Evolutionary conservation across 2,888 invertebrate genomes (phyloP), one percentile per base, ranked within the genome.

Genomic region (Cylindroiulus punctatus): DNA sequence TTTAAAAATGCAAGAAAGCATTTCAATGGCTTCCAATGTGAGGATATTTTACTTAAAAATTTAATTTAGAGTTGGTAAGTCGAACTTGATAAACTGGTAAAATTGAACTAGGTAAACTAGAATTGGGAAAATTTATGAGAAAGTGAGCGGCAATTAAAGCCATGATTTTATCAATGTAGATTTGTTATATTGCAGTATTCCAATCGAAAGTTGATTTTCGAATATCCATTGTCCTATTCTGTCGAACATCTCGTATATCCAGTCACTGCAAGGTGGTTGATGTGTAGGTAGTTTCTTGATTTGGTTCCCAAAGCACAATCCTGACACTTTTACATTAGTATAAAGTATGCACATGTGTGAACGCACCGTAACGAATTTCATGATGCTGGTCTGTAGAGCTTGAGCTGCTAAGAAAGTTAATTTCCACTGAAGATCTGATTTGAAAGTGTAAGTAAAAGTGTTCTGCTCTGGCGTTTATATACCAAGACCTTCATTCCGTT

Each of bases 391-490:
- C 83, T 40, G 44, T n/a, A 22, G 83, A 83, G 0, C 26, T 10
- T 1, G 26, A 0, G 22, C 26, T 30, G 26, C 30, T 76, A 30
- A 3, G 76, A 76, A 76, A 76, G 30, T 30, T 3, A 76, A 76
- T 26, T 76, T 76, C 40, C 82, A 40, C 22, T 4, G 40, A 83
- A 83, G 44, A 22, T 83, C 14, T 3, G 42, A 83, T 42, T 83
- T 83, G 83, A 83, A 76, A 83, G 40, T 83, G 83, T 83, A 44
- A 83, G 83, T 83, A 44, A 83, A 83, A 83, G 83, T 83, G n/a
- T 42, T 83, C 83, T 44, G 40, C 10, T 42, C 83, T n/a, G 40
- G 83, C 83, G 44, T 83, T 83, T 83, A 83, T 83, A 83, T 83
- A 83, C 40, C 83, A 83, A 83, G 83, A 42, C 83, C 83, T 83